Conservation (phyloP, 35 echinoderm and acorn worm genomes). For the Eucidaris tribuloides region DNA sequence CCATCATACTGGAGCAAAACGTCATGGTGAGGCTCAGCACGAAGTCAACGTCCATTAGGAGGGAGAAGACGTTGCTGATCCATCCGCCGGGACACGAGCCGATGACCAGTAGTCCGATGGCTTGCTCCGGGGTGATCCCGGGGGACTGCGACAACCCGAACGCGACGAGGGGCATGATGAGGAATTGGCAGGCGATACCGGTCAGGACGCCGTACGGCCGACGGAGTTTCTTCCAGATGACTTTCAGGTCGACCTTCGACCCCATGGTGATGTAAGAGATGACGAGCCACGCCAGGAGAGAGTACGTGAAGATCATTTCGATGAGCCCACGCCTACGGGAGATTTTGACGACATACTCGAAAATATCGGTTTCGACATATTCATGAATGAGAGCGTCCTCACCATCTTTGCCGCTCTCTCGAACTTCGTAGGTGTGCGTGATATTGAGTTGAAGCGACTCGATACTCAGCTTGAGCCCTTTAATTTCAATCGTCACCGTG, state of each 20-base stretch:
- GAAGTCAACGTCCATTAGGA: slow-evolving; percentile 74
- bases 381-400: not conserved
- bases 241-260: slow-evolving; percentile 54
- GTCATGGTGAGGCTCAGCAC: slow-evolving; percentile 79
- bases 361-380: not conserved
- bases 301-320: slow-evolving; percentile 38
- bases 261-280: slow-evolving; percentile 78
- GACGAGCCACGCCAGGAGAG: slow-evolving; percentile 43
- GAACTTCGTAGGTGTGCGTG: not conserved
- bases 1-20: slow-evolving; percentile 62
- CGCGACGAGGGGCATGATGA: slow-evolving; percentile 66
- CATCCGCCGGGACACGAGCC: slow-evolving; percentile 73
- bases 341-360: not conserved
- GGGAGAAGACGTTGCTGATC: slow-evolving; percentile 66
- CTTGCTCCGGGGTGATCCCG: slow-evolving; percentile 35
- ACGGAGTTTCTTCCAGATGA: slow-evolving; percentile 63
- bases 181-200: slow-evolving; percentile 66
- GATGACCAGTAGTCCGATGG: slow-evolving; percentile 56
- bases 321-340: not conserved
- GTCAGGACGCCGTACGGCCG: slow-evolving; percentile 55
- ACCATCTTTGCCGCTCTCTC: not conserved
- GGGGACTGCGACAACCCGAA: slow-evolving; percentile 37
- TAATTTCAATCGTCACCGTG: not conserved
- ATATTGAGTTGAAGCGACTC: not conserved
- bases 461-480: not conserved